Evolutionary conservation across 2,888 invertebrate genomes (phyloP).

Genomic region (Ernsta delagoae): DNA sequence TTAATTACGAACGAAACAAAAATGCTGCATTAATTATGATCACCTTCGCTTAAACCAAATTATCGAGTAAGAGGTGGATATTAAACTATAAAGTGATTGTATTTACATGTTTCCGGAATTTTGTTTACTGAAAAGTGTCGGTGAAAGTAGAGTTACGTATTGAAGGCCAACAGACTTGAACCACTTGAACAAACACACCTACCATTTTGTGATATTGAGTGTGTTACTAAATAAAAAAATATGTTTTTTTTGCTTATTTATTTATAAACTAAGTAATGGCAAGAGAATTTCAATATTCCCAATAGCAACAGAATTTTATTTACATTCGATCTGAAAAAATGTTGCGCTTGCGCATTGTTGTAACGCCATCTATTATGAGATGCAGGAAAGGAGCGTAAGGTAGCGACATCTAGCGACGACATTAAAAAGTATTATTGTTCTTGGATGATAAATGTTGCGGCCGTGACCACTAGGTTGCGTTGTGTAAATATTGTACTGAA

Average conservation of each 20-base stretch:
- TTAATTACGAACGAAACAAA: constrained; percentile 13
- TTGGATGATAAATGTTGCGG: neutral
- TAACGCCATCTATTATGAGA: constrained; percentile 26
- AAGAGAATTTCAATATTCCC: neutral
- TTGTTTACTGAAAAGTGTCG: constrained; percentile 63
- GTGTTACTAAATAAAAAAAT: neutral
- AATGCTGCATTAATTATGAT: constrained; percentile 45
- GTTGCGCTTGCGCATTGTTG: neutral
- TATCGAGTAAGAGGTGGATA: constrained; percentile 56
- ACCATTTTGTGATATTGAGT: neutral
- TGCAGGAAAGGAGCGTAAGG: neutral
- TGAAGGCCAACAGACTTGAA: constrained; percentile 56
- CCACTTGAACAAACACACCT: constrained; percentile 19
- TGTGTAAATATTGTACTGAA: constrained; percentile 13
- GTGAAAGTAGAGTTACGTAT: constrained; percentile 66
- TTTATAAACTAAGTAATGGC: no score
- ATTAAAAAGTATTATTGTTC: constrained; percentile 5
- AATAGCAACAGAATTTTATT: neutral
- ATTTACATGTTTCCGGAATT: constrained; percentile 67
- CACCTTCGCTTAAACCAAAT: constrained; percentile 64
- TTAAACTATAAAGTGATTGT: constrained; percentile 59
- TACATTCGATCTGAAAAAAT: neutral
- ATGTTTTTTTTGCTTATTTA: no score
- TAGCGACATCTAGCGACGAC: constrained; percentile 20
- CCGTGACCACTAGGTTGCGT: constrained; percentile 32